Conservation (phyloP, 1,140 invertebrate genomes). For the Andricus grossulariae region DNA sequence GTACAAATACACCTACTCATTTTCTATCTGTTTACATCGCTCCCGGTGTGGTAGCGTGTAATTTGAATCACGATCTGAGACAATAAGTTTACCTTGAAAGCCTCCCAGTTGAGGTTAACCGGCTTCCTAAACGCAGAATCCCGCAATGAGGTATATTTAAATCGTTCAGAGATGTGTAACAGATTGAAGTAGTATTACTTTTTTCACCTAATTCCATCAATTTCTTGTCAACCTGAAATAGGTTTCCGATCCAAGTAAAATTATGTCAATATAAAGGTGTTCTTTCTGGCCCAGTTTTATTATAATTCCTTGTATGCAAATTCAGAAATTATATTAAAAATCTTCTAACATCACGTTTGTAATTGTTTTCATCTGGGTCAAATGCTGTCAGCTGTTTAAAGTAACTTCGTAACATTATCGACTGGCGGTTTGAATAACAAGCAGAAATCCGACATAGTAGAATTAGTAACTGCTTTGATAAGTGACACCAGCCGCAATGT, state of each 20-base stretch:
- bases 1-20: conserved; percentile 32
- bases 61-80: conserved; percentile 58
- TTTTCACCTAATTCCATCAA: too few species aligned
- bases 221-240: too few species aligned
- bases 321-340: background rate
- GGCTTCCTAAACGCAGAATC: conserved; percentile 2
- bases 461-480: conserved; percentile 20
- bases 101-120: background rate
- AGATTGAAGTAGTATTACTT: too few species aligned
- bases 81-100: conserved; percentile 57
- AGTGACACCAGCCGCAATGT: conserved; percentile 29
- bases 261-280: too few species aligned
- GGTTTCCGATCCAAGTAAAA: too few species aligned
- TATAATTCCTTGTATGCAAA: too few species aligned
- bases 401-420: conserved; percentile 22
- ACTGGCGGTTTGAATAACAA: conserved; percentile 23
- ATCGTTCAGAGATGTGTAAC: too few species aligned
- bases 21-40: conserved; percentile 49
- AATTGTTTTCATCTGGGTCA: conserved; percentile 24
- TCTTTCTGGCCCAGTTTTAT: too few species aligned
- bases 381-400: conserved; percentile 12
- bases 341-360: background rate
- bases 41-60: conserved; percentile 44
- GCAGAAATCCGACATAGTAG: background rate
- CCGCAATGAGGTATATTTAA: background rate